A percentile compares a stretch with the other conserved stretches of the same genome.
Conservation (phyloP, 2,888 invertebrate genomes). For the Brachyptera putata region DNA sequence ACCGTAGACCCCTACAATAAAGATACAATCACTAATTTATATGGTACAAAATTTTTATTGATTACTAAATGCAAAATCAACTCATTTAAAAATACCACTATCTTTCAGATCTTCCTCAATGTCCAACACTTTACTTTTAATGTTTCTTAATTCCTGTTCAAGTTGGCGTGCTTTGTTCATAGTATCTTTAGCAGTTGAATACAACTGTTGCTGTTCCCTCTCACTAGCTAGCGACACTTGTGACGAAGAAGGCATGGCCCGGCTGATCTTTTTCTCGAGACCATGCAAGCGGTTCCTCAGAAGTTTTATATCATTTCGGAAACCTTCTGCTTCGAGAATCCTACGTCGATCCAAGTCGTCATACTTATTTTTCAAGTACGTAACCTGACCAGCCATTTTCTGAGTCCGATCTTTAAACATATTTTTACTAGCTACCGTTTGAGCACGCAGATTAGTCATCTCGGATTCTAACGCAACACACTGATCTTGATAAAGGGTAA, state of each 20-base stretch:
- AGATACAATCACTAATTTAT: no score
- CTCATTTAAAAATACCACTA: no score
- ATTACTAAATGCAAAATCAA: no score
- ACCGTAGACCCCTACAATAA: no score
- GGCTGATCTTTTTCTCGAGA: constrained; percentile 38
- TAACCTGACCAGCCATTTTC: constrained; percentile 43
- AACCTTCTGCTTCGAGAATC: constrained; percentile 46
- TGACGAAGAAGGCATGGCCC: constrained; percentile 32
- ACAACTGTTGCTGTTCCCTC: neutral
- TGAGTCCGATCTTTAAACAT: constrained; percentile 39
- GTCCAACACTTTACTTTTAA: neutral
- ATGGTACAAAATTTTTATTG: no score
- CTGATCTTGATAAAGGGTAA: constrained; percentile 25
- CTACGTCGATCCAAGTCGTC: constrained; percentile 44
- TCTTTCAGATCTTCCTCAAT: neutral
- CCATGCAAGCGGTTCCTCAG: constrained; percentile 43
- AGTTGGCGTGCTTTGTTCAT: neutral
- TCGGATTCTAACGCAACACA: constrained; percentile 17
- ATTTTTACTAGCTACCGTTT: constrained; percentile 6
- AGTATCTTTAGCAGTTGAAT: neutral
- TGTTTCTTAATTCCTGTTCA: neutral
- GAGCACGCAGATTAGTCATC: neutral
- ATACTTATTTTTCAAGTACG: constrained; percentile 43
- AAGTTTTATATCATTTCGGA: constrained; percentile 45
- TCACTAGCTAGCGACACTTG: constrained; percentile 39